Base-by-base conservation (phyloP, 2,113 vertebrate genomes). In the Piaya cayana region DNA sequence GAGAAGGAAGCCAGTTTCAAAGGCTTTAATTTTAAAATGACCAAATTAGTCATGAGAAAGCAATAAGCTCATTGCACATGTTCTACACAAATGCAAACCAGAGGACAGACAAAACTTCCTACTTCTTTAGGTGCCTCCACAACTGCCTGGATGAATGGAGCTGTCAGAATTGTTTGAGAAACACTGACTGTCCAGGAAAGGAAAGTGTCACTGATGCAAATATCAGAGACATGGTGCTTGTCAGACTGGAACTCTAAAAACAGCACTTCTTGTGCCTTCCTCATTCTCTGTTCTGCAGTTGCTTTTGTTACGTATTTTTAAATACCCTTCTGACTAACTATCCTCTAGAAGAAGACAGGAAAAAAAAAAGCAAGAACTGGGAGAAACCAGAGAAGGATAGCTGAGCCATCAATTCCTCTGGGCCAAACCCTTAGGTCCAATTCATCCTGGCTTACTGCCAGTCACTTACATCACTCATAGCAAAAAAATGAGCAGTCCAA, bases 321-420 rank as follows among this genome's bases (percentile, higher is more conserved):
- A 96, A 86, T 36, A 90, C n/a, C 25, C 39, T 84, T 72, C 75
- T 80, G 71, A 92, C 74, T 76, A 93, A 80, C 56, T 27, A 49
- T 45, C 76, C 81, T 82, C 43, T 64, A 86, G 47, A 78, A 70
- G 29, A 64, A 43, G 49, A 25, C 4, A 18, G 17, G 17, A 17
- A 2, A 9, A 16, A 56, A 78, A 36, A 63, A 82, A 71, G 17
- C 22, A 64, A 89, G 64, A 95, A 84, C 69, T 76, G 86, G 76
- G 92, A 90, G 74, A 96, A 95, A 96, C 53, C 42, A 88, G 84
- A 89, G 83, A 79, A 93, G 49, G 43, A 88, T 6, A 94, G 93
- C 87, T 95, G 82, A 97, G 86, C 62, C 92, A 93, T 92, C 82
- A 85, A 11, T 82, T 95, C 68, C 63, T 83, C 55, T 68, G 32